Percentiles rank a stretch among this genome's conserved stretches.
phyloP scores from a whole-genome alignment of 2,797 vertebrate species.

The Scolopax rusticola region DNA sequence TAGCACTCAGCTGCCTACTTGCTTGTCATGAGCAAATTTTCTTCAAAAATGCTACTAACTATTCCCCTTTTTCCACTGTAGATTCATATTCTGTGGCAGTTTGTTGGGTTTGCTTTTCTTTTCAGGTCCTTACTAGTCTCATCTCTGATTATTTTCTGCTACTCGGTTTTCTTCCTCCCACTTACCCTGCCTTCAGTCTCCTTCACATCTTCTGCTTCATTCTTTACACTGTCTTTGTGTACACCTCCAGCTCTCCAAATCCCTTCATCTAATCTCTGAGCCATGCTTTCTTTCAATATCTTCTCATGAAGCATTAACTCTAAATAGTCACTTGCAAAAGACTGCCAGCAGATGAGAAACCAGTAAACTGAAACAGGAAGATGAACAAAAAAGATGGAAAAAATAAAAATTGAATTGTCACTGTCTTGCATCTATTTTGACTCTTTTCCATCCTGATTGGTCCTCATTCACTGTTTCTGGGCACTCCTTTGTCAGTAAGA shows the following conservation, averaged over 20 bases:
- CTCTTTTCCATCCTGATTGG: neutral
- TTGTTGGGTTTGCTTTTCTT: neutral
- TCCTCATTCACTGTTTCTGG: neutral
- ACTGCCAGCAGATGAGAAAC: neutral
- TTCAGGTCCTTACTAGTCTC: neutral
- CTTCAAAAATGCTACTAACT: neutral
- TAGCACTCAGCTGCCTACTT: neutral
- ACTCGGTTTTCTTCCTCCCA: neutral
- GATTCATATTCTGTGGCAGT: neutral
- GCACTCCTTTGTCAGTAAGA: neutral
- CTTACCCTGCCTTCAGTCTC: neutral
- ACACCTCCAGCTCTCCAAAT: neutral
- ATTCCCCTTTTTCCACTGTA: neutral
- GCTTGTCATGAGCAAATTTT: neutral
- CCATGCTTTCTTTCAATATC: neutral
- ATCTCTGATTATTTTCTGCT: neutral
- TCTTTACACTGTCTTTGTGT: neutral
- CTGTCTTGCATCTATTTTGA: neutral
- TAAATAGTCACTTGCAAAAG: neutral
- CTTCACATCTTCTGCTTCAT: neutral
- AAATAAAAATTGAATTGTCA: neutral
- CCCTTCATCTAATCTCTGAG: neutral
- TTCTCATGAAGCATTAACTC: neutral
- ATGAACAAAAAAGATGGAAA: neutral
- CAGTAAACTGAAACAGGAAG: neutral